phyloP scores from a whole-genome alignment of 1,140 invertebrate species.

The Rhopalosiphum padi region DNA sequence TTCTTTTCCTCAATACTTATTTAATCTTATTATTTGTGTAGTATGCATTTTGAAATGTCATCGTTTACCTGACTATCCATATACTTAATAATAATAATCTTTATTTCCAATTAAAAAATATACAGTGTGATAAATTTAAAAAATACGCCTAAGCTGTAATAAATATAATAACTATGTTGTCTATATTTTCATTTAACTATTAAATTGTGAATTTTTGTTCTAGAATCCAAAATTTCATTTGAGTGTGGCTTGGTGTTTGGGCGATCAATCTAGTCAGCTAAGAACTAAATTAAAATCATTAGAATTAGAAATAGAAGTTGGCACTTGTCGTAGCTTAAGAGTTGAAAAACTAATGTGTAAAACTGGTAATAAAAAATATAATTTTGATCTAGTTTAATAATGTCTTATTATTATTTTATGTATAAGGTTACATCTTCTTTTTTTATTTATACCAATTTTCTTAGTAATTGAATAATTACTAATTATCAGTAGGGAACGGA shows the following conservation, averaged over 20 bases:
- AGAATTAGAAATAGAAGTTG: conserved; percentile 33
- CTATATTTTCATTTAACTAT: background rate
- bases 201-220: conserved; percentile 21
- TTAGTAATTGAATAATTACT: too few species aligned
- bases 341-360: conserved; percentile 49
- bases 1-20: background rate
- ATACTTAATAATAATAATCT: background rate
- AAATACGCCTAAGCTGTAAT: background rate
- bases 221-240: conserved; percentile 46
- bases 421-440: background rate
- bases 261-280: conserved; percentile 37
- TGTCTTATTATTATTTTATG: background rate
- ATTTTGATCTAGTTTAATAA: conserved; percentile 29
- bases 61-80: background rate
- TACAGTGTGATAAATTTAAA: too few species aligned
- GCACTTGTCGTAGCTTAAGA: background rate
- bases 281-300: conserved; percentile 24
- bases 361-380: conserved; percentile 52
- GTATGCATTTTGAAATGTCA: background rate
- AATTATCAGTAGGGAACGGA: too few species aligned
- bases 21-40: background rate
- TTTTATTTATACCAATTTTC: background rate
- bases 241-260: conserved; percentile 51
- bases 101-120: too few species aligned
- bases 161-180: background rate